Evolutionary conservation across 2,888 invertebrate species (phyloP).

Genomic region (Lamellibrachia satsuma): DNA sequence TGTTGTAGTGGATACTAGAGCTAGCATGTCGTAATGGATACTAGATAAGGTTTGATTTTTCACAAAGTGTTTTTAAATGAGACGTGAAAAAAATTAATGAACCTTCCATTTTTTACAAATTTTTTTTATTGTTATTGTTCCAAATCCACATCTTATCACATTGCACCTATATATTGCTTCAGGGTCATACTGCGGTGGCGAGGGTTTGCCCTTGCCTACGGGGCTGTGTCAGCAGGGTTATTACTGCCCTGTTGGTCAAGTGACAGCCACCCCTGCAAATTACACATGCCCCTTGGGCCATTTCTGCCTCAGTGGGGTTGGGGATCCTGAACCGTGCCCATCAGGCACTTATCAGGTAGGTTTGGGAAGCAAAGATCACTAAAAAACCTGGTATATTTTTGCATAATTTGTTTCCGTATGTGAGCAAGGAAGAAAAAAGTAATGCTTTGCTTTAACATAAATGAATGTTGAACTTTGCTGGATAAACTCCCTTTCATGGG

Average conservation of each 20-base stretch:
- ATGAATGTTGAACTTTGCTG: no score
- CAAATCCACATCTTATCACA: background rate
- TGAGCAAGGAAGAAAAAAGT: no score
- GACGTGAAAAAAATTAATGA: background rate
- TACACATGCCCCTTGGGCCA: constrained; percentile 57
- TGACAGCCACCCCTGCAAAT: constrained; percentile 53
- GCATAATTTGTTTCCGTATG: no score
- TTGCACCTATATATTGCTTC: constrained; percentile 24
- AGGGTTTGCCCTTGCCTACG: constrained; percentile 50
- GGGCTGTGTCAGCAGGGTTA: constrained; percentile 44
- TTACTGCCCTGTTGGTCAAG: constrained; percentile 60
- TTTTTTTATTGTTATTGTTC: background rate
- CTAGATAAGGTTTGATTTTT: no score
- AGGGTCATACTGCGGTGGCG: constrained; percentile 57
- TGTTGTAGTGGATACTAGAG: no score
- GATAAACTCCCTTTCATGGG: no score
- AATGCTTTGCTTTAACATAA: no score
- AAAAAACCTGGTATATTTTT: no score
- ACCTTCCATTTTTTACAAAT: background rate
- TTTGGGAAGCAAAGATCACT: background rate
- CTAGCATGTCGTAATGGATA: no score
- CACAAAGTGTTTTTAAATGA: no score
- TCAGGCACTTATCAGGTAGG: constrained; percentile 61
- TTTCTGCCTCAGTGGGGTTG: constrained; percentile 55
- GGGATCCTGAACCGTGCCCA: constrained; percentile 53